A percentile compares a stretch with the other conserved stretches of the same genome.
phyloP scores from a whole-genome alignment of 2,113 vertebrate genomes.

The Cricetomys ansorgei region DNA sequence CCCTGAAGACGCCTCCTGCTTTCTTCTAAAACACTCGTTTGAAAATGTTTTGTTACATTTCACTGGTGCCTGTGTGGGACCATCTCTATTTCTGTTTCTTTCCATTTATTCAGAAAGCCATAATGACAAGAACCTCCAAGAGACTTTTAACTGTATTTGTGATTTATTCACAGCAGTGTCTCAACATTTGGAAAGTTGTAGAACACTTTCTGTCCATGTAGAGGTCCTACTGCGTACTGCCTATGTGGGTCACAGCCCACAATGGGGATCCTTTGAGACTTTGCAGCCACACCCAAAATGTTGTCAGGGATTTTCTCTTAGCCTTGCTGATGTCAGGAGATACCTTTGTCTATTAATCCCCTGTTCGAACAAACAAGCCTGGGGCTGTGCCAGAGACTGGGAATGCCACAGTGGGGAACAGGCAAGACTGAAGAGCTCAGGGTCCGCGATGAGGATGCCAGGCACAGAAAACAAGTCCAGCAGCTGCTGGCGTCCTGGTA shows the following conservation, averaged over 20 bases:
- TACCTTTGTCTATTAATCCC: not conserved
- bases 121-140: not conserved
- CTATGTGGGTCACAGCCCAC: not conserved
- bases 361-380: not conserved
- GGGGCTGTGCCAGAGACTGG: not conserved
- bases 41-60: not conserved
- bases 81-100: not conserved
- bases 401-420: not conserved
- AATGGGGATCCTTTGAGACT: not conserved
- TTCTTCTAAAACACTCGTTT: not conserved
- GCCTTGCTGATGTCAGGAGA: not conserved
- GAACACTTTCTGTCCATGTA: not conserved
- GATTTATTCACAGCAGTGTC: not conserved
- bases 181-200: not conserved
- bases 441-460: not conserved
- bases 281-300: not conserved
- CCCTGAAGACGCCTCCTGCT: not conserved
- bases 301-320: not conserved
- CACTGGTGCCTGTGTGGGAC: not conserved
- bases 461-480: rapidly evolving
- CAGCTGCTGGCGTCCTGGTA: not conserved
- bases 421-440: not conserved
- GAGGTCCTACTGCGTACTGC: not conserved
- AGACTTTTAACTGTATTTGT: not conserved
- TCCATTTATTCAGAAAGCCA: not conserved